Percentiles rank a stretch among this genome's conserved stretches.
Conservation (phyloP, 2,113 vertebrate species). For the Bubo scandiacus region DNA sequence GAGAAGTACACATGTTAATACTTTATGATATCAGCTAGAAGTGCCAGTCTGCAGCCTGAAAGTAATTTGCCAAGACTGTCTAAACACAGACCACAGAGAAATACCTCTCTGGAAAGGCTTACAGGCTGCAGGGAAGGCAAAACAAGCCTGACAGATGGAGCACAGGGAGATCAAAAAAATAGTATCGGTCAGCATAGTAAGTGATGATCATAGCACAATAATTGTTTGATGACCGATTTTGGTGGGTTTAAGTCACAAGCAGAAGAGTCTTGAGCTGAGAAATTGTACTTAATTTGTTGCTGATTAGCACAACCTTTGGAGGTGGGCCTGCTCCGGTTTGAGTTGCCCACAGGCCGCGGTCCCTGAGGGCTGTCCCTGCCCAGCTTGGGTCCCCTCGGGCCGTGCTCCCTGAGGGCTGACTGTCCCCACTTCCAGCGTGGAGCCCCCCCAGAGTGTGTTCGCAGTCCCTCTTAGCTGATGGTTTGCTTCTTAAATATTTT, state of each 20-base stretch:
- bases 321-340: accelerated
- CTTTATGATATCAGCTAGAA: background rate
- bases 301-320: accelerated
- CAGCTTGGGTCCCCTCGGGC: accelerated
- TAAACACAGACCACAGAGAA: background rate
- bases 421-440: background rate
- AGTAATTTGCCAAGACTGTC: background rate
- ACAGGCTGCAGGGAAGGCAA: background rate
- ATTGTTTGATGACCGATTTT: background rate
- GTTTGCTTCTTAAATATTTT: background rate
- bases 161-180: background rate
- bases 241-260: background rate
- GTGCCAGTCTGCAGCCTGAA: background rate
- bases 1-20: background rate
- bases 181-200: accelerated
- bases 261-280: background rate
- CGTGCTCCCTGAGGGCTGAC: accelerated
- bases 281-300: background rate
- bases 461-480: background rate
- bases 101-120: background rate
- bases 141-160: background rate
- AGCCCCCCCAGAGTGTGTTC: too few relatives aligned
- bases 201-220: background rate
- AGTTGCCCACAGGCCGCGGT: accelerated
- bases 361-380: background rate